phyloP scores from a whole-genome alignment of 64 coral and sea anemone species.

The Montipora efflorescens region DNA sequence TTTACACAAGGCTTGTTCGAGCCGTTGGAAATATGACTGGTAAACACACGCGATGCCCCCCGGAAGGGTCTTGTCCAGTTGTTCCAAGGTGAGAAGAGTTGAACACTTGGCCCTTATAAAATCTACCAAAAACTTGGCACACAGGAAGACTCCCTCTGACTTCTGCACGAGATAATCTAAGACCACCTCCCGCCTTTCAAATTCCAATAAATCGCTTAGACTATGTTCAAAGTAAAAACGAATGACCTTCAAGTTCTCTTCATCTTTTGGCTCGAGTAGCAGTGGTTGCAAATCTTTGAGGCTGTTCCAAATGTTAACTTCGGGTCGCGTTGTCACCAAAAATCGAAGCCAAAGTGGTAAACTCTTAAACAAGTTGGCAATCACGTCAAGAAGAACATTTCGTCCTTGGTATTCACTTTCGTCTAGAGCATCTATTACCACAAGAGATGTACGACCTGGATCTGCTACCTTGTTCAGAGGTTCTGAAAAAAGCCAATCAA shows the following conservation, averaged over 20 bases:
- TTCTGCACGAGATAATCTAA: background rate
- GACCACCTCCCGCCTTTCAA: background rate
- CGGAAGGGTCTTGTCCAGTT: background rate
- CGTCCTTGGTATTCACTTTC: conserved; percentile 48
- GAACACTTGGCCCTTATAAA: background rate
- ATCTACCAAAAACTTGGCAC: background rate
- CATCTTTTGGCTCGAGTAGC: conserved; percentile 7
- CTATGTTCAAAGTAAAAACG: background rate
- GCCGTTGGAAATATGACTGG: background rate
- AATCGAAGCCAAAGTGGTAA: conserved; percentile 49
- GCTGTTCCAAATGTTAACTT: background rate
- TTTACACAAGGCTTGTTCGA: background rate
- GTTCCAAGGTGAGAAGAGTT: background rate
- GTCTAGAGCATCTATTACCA: conserved; percentile 66
- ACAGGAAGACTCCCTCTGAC: conserved; percentile 2
- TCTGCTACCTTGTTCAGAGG: background rate
- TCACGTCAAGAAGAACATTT: conserved; percentile 23
- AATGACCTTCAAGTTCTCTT: conserved; percentile 24
- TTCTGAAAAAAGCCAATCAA: conserved; percentile 52
- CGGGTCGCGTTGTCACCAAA: conserved; percentile 62
- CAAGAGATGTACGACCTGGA: background rate
- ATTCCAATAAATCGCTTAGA: background rate
- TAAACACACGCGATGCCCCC: background rate
- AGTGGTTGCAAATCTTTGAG: background rate
- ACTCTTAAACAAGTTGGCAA: background rate